These are phyloP conservation scores for Vimba vimba DNA, from an alignment of 2,113 vertebrate species.

Conservation along the genomic window DNA sequence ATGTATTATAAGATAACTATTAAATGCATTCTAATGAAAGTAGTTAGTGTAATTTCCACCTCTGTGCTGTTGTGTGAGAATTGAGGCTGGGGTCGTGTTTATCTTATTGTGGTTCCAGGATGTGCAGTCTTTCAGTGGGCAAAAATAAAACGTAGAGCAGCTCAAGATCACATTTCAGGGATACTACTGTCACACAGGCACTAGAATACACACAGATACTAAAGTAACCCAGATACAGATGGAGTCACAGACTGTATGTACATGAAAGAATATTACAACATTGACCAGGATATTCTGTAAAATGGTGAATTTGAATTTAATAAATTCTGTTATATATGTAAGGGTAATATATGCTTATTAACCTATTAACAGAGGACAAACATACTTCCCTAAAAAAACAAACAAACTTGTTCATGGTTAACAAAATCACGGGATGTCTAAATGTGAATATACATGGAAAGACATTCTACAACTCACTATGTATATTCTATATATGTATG, in stretches of 20 bases:
- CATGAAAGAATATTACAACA: background rate
- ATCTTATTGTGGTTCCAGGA: slow-evolving; percentile 9
- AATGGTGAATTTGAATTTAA: background rate
- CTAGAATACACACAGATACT: background rate
- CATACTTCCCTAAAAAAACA: background rate
- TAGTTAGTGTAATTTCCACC: background rate
- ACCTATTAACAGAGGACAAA: background rate
- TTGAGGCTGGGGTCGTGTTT: background rate
- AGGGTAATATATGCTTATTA: background rate
- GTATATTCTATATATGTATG: background rate
- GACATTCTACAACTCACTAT: no score
- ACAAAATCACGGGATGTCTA: no score
- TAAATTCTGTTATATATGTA: background rate
- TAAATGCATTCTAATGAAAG: background rate
- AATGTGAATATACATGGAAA: no score
- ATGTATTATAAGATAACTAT: no score
- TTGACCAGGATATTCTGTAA: background rate
- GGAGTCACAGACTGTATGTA: background rate
- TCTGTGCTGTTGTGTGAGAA: background rate
- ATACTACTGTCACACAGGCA: slow-evolving; percentile 15
- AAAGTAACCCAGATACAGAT: slow-evolving; percentile 16
- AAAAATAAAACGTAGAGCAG: slow-evolving; percentile 27
- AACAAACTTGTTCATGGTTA: no score
- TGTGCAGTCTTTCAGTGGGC: slow-evolving; percentile 12
- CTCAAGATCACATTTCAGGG: slow-evolving; percentile 38